Percentiles rank a stretch among this genome's conserved stretches.
phyloP scores from a whole-genome alignment of 1,140 invertebrate genomes.

The Macrobrachium nipponense region DNA sequence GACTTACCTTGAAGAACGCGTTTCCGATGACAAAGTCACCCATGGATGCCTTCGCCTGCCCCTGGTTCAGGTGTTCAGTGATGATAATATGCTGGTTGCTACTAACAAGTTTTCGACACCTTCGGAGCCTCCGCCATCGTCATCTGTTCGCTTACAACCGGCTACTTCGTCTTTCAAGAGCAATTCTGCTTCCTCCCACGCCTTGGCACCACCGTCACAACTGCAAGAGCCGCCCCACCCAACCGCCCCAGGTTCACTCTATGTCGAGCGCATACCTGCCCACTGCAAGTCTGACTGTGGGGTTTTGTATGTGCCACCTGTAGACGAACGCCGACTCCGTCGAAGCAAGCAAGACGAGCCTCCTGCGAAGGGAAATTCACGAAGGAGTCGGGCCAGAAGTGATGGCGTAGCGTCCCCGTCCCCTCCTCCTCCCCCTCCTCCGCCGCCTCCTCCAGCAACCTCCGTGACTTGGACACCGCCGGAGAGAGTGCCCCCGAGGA shows the following conservation, averaged over 20 bases:
- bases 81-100: constrained; percentile 45
- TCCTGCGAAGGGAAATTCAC: constrained; percentile 65
- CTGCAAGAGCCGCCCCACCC: not conserved
- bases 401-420: not conserved
- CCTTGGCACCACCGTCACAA: not conserved
- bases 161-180: not conserved
- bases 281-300: constrained; percentile 67
- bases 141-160: not conserved
- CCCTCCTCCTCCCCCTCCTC: not conserved
- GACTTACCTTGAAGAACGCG: constrained; percentile 2
- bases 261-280: constrained; percentile 58
- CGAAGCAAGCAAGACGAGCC: constrained; percentile 70
- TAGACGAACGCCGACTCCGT: constrained; percentile 79
- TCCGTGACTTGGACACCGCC: not conserved
- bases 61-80: constrained; percentile 41
- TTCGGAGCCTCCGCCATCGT: not conserved
- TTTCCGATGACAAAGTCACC: not conserved
- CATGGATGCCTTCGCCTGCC: constrained; percentile 28
- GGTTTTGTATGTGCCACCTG: constrained; percentile 76
- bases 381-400: not conserved
- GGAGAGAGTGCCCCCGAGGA: constrained; percentile 10
- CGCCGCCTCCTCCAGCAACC: not conserved
- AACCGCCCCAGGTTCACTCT: constrained; percentile 23
- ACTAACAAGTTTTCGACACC: constrained; percentile 44
- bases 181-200: not conserved